Evolutionary conservation across 2,113 vertebrate species (phyloP).

Genomic region (Myotis brandtii): DNA sequence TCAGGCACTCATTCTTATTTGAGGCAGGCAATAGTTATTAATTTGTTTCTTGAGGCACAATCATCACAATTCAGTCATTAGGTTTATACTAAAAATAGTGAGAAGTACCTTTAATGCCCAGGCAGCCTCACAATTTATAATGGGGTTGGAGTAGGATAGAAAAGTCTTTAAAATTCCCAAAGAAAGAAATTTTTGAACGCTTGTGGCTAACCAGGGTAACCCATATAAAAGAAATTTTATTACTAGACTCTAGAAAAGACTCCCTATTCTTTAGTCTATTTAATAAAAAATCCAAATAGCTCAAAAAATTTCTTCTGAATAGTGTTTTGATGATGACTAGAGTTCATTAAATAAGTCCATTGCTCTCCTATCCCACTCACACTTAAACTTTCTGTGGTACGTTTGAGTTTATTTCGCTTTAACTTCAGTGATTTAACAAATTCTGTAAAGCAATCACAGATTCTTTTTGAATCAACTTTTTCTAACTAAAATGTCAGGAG

Average conservation of each 20-base stretch:
- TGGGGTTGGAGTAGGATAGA: not conserved
- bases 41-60: slow-evolving; percentile 79
- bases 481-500: slow-evolving; percentile 44
- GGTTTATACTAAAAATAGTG: slow-evolving; percentile 69
- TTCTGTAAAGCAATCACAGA: not conserved
- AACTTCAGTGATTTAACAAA: slow-evolving; percentile 3
- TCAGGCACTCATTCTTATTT: slow-evolving; percentile 77
- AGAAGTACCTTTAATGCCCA: slow-evolving; percentile 59
- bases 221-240: slow-evolving; percentile 11
- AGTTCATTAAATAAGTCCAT: not conserved
- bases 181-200: slow-evolving; percentile 28
- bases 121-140: not conserved
- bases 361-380: not conserved
- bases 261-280: slow-evolving; percentile 18
- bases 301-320: not conserved
- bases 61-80: slow-evolving; percentile 74
- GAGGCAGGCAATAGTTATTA: slow-evolving; percentile 75
- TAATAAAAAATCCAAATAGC: slow-evolving; percentile 41
- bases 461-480: slow-evolving; percentile 34
- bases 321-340: not conserved
- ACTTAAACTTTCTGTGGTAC: not conserved
- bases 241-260: slow-evolving; percentile 1
- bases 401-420: slow-evolving; percentile 52
- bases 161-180: slow-evolving; percentile 36
- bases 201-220: slow-evolving; percentile 1